Evolutionary conservation across 2,113 vertebrate species (phyloP).

Genomic region (Mesembrinibis cayennensis): DNA sequence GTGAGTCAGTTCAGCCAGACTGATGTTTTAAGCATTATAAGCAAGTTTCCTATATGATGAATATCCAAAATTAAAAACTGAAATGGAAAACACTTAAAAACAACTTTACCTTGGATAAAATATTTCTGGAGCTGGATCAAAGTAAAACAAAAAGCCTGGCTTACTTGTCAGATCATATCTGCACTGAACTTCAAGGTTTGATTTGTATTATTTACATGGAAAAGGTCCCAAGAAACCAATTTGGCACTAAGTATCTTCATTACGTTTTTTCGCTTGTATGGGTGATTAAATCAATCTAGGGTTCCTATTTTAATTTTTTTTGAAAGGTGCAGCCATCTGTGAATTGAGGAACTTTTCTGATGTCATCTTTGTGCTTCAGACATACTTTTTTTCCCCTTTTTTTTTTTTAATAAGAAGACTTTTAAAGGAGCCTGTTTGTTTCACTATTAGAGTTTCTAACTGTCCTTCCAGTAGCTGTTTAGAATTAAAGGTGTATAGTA

Average conservation of each 20-base stretch:
- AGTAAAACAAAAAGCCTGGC: slow-evolving; percentile 59
- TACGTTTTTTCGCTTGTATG: slow-evolving; percentile 62
- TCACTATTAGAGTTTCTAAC: background rate
- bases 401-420: background rate
- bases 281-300: slow-evolving; percentile 61
- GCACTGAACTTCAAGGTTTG: slow-evolving; percentile 59
- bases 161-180: slow-evolving; percentile 69
- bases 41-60: slow-evolving; percentile 35
- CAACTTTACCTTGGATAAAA: slow-evolving; percentile 64
- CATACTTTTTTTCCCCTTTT: background rate
- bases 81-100: slow-evolving; percentile 64
- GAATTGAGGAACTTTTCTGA: slow-evolving; percentile 48
- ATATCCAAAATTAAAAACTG: slow-evolving; percentile 43
- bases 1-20: background rate
- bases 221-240: slow-evolving; percentile 69
- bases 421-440: background rate
- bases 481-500: background rate
- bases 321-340: slow-evolving; percentile 52
- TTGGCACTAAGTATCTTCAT: slow-evolving; percentile 64
- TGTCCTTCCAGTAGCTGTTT: background rate
- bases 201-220: slow-evolving; percentile 72
- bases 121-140: slow-evolving; percentile 72
- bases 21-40: background rate
- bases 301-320: slow-evolving; percentile 55
- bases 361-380: slow-evolving; percentile 47